Conservation (phyloP, 2,888 invertebrate genomes). For the Tholera decimalis region DNA sequence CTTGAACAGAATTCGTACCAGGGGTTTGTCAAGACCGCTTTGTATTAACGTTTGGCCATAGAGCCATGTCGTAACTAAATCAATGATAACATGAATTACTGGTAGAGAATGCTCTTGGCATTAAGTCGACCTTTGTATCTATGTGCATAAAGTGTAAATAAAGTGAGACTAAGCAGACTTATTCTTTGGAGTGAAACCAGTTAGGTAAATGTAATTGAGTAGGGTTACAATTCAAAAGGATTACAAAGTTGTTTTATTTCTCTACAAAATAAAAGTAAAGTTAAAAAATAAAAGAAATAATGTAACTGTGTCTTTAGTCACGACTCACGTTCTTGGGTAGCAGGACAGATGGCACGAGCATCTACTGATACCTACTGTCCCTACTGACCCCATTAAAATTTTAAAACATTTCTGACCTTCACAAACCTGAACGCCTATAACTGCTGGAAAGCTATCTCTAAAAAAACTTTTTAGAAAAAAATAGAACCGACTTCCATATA, state of each 20-base stretch:
- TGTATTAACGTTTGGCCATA: conserved; percentile 1
- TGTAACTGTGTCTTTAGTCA: not conserved
- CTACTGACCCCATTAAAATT: not conserved
- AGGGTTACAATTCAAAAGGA: not conserved
- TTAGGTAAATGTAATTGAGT: not conserved
- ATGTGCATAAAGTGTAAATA: no score
- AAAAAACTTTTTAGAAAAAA: no score
- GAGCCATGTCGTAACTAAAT: conserved; percentile 11
- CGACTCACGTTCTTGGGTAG: not conserved
- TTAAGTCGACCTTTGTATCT: no score
- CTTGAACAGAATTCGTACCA: not conserved
- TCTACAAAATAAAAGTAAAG: not conserved
- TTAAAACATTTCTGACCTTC: not conserved
- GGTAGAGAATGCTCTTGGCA: no score
- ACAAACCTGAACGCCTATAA: not conserved
- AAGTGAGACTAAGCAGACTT: no score
- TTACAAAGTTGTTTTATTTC: not conserved
- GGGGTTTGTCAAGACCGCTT: not conserved
- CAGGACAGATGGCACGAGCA: not conserved
- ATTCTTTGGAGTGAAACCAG: not conserved
- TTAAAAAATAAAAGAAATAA: not conserved
- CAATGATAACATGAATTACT: conserved; percentile 9
- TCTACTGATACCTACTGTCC: not conserved
- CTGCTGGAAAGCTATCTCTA: not conserved
- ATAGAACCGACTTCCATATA: no score